These are phyloP conservation scores for Heteromormyrus szaboi DNA, from an alignment of 2,797 vertebrate species.

Conservation along the genomic window DNA sequence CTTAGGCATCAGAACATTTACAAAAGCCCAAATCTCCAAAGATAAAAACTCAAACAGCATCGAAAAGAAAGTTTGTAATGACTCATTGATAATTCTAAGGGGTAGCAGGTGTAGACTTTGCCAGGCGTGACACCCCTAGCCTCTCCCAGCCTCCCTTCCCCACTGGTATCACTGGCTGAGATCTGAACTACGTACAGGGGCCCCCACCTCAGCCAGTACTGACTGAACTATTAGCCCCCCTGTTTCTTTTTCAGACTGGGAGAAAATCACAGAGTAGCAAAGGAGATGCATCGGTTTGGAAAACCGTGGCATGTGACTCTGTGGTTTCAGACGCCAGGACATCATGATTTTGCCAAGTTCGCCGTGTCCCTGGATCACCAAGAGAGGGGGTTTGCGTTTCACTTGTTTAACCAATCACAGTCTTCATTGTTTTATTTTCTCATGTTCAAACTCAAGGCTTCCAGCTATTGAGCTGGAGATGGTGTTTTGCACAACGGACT, in stretches of 20 bases:
- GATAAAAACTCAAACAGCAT: not conserved
- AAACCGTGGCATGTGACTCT: not conserved
- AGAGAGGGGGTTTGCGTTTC: not conserved
- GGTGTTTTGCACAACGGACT: not conserved
- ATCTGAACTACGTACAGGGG: not conserved
- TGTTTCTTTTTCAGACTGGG: not conserved
- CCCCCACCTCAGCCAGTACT: not conserved
- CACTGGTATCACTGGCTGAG: not conserved
- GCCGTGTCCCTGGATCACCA: not conserved
- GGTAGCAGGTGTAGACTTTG: not conserved
- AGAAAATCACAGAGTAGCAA: not conserved
- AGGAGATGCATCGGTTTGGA: not conserved
- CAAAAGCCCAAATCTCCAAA: not conserved
- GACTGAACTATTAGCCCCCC: not conserved
- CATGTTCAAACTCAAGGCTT: not conserved
- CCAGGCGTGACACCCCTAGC: not conserved
- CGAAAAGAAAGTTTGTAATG: not conserved
- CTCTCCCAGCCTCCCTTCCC: not conserved
- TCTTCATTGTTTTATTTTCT: not conserved
- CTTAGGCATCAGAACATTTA: not conserved
- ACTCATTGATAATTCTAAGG: not conserved
- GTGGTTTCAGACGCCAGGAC: not conserved
- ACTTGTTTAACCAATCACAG: not conserved
- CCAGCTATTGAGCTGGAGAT: not conserved
- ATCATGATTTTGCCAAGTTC: not conserved